Percentiles rank a stretch among this genome's conserved stretches.
Evolutionary conservation across 1,140 invertebrate genomes (phyloP).

Genomic region (Lordiphosa collinella): DNA sequence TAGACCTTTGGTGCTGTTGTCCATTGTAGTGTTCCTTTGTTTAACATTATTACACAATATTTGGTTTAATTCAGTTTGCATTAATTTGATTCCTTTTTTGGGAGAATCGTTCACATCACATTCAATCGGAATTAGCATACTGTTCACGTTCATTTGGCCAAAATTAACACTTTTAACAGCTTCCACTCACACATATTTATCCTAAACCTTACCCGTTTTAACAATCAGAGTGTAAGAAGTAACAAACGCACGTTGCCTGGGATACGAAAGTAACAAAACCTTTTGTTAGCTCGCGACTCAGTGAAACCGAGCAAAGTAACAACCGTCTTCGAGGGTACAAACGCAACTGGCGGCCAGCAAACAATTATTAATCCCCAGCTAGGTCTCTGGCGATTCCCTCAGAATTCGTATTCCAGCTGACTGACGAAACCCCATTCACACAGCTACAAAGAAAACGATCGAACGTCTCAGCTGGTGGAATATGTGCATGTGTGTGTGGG

Average conservation of each 20-base stretch:
- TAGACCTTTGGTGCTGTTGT: too few species aligned
- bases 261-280: background rate
- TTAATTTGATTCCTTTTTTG: too few species aligned
- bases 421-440: constrained; percentile 13
- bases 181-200: too few species aligned
- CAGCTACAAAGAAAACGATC: constrained; percentile 57
- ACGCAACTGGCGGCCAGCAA: constrained; percentile 64
- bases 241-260: background rate
- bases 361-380: constrained; percentile 64
- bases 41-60: too few species aligned
- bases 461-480: constrained; percentile 47
- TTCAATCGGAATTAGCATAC: too few species aligned
- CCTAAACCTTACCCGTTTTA: constrained; percentile 3
- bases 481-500: constrained; percentile 12
- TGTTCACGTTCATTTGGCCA: too few species aligned
- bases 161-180: too few species aligned
- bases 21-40: too few species aligned
- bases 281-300: constrained; percentile 31
- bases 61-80: too few species aligned
- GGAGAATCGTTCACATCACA: too few species aligned
- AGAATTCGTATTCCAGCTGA: constrained; percentile 42
- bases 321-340: constrained; percentile 69
- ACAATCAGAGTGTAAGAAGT: background rate
- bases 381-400: constrained; percentile 44
- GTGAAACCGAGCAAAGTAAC: constrained; percentile 38